Evolutionary conservation across 2,888 invertebrate species (phyloP), one percentile per base, ranked within the genome.

Genomic region (Cyaniris semiargus): DNA sequence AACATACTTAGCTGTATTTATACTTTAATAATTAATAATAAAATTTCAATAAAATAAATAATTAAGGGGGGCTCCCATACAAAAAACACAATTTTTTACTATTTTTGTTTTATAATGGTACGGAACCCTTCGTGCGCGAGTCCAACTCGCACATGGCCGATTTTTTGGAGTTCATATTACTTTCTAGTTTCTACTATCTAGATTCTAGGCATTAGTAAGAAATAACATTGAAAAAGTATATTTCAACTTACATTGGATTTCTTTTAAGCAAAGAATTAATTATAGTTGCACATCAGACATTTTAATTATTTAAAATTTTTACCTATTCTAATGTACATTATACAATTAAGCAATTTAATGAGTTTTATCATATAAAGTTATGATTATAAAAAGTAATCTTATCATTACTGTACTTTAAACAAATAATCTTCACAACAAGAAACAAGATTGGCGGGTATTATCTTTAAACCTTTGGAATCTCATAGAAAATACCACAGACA

Each of bases 361-460:
- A 66, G 66, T 66, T 66, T 66, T 66, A 66, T 66, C 66, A 66
- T 66, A 18, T 66, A 31, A 58, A 58, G 31, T 66, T 66, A 66
- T 66, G 23, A 1, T 66, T 27, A 21, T 4, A 15, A 66, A 60
- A 60, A 60, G 13, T 66, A 27, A 66, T 66, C 66, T 66, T 66
- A 66, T 66, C 66, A 27, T 21, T 27, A 15, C 27, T 66, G 66
- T 18, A 66, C 66, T 66, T 66, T 31, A 31, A 66, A 66, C 18
- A 60, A 60, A 60, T 23, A 60, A 23, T 23, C 4, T 60, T 23
- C 60, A 60, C 23, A 66, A 27, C 27, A 66, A 27, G 18, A 31
- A 31, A 66, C 18, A 27, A 66, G 66, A 18, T 66, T 66, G 27
- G 66, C 7, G 60, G 60, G 27, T 66, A 15, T 66, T 66, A 66